These are phyloP conservation scores for Diorhabda elongata DNA, from an alignment of 1,140 invertebrate species.

Conservation along the genomic window DNA sequence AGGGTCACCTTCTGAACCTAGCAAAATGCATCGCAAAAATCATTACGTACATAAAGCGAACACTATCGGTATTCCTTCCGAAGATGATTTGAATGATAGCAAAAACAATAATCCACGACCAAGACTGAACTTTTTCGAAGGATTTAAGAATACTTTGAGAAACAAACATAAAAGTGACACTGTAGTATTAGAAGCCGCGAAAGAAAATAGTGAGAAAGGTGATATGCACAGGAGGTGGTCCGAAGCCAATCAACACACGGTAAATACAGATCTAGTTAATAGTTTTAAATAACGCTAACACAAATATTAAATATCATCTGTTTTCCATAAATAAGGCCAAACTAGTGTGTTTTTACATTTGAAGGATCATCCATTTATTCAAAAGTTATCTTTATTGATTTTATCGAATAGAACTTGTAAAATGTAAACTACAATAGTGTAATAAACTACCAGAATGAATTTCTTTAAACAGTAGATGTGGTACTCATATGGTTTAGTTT, in stretches of 20 bases:
- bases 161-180: slow-evolving; percentile 45
- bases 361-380: too few relatives aligned
- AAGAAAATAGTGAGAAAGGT: slow-evolving; percentile 33
- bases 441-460: too few relatives aligned
- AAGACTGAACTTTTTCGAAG: slow-evolving; percentile 39
- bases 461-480: too few relatives aligned
- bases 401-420: too few relatives aligned
- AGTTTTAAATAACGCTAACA: neutral
- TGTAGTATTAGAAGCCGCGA: slow-evolving; percentile 31
- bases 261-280: slow-evolving; percentile 24
- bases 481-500: too few relatives aligned
- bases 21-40: slow-evolving; percentile 38
- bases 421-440: too few relatives aligned
- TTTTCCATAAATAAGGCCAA: too few relatives aligned
- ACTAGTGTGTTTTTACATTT: too few relatives aligned
- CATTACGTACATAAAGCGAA: slow-evolving; percentile 54
- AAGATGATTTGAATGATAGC: slow-evolving; percentile 38
- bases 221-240: slow-evolving; percentile 43
- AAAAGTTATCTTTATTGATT: too few relatives aligned
- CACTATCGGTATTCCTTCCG: slow-evolving; percentile 55
- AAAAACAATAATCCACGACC: slow-evolving; percentile 30
- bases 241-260: slow-evolving; percentile 41
- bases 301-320: too few relatives aligned
- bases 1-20: slow-evolving; percentile 28
- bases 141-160: slow-evolving; percentile 40